A percentile compares a stretch with the other conserved stretches of the same genome.
phyloP scores from a whole-genome alignment of 2,113 vertebrate genomes.

The Sula dactylatra region DNA sequence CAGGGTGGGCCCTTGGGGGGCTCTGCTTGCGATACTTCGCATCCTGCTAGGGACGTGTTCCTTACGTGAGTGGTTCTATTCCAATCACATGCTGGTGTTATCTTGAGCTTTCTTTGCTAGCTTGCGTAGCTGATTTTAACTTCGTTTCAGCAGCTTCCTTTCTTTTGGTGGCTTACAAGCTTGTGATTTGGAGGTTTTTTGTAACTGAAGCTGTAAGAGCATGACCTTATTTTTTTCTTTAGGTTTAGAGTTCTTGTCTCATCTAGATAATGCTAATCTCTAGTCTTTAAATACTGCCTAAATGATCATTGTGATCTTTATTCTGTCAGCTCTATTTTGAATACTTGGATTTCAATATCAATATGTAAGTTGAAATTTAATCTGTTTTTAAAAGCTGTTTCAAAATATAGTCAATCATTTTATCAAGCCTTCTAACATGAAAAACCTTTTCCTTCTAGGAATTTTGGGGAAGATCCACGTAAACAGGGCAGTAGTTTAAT shows the following conservation, averaged over 20 bases:
- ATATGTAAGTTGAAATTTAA: background rate
- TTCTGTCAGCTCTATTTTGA: background rate
- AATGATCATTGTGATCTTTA: background rate
- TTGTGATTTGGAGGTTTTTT: background rate
- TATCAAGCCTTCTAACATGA: background rate
- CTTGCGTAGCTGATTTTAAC: background rate
- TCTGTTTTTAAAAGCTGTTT: background rate
- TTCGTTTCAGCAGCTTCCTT: background rate
- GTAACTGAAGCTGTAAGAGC: background rate
- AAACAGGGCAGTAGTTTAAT: slow-evolving; percentile 22
- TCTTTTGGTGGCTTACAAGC: background rate
- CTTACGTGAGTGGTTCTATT: rapidly evolving
- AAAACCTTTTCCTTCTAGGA: slow-evolving; percentile 29
- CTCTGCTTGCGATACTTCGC: background rate
- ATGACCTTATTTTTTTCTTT: background rate
- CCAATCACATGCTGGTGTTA: rapidly evolving
- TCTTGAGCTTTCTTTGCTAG: background rate
- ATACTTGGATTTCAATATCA: background rate
- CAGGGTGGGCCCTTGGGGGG: too few relatives aligned
- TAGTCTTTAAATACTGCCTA: background rate
- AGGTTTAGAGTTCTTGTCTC: background rate
- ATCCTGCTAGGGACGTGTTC: rapidly evolving
- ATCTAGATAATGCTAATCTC: background rate
- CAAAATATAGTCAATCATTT: background rate
- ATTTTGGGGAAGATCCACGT: background rate